Evolutionary conservation across 2,113 vertebrate genomes (phyloP).

Genomic region (Brachionichthys hirsutus): DNA sequence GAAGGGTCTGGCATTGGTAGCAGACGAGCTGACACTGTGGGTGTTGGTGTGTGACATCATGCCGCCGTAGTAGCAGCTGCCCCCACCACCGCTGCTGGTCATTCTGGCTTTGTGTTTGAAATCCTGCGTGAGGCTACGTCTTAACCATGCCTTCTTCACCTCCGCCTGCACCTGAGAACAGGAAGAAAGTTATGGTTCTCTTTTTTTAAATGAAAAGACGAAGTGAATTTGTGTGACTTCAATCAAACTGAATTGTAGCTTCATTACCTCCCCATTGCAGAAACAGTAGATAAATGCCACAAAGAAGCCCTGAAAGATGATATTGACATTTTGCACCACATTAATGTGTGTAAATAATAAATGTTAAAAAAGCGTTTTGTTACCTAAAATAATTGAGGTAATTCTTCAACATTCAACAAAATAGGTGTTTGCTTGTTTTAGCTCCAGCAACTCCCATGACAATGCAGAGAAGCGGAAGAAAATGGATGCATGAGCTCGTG

Average conservation of each 20-base stretch:
- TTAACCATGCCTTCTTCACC: conserved; percentile 82
- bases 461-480: too few species aligned
- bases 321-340: background rate
- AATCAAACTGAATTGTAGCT: background rate
- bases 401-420: too few species aligned
- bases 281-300: conserved; percentile 87
- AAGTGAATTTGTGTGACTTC: background rate
- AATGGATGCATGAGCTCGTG: too few species aligned
- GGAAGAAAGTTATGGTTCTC: background rate
- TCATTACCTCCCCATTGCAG: conserved; percentile 84
- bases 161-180: conserved; percentile 80
- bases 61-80: conserved; percentile 81
- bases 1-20: conserved; percentile 58
- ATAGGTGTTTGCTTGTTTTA: too few species aligned
- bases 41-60: conserved; percentile 82
- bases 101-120: conserved; percentile 80
- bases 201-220: background rate
- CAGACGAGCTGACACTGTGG: conserved; percentile 77
- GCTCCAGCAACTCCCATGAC: too few species aligned
- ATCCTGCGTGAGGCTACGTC: conserved; percentile 77
- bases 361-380: too few species aligned
- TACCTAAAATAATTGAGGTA: too few species aligned
- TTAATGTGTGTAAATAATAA: too few species aligned
- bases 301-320: conserved; percentile 78
- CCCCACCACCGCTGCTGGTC: conserved; percentile 77